Percentiles rank a stretch among this genome's conserved stretches.
phyloP scores from a whole-genome alignment of 2,797 vertebrate genomes.

The Pseudochirops corinnae region DNA sequence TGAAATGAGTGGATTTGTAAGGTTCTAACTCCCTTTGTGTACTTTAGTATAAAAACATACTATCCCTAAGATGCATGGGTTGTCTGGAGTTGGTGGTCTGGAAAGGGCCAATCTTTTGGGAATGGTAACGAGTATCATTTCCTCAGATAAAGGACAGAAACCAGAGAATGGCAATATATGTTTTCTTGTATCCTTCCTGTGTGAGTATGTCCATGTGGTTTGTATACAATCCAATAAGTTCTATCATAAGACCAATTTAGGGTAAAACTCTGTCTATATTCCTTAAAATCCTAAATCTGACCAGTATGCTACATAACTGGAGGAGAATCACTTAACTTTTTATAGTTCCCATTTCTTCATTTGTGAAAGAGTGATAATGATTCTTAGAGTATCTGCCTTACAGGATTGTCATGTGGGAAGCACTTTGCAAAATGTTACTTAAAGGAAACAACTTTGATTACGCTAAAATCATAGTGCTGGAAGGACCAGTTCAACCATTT shows the following conservation, averaged over 20 bases:
- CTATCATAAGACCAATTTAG: not conserved
- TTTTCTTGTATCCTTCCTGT: not conserved
- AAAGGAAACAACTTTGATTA: not conserved
- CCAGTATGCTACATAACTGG: not conserved
- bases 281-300: not conserved
- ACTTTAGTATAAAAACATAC: not conserved
- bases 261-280: not conserved
- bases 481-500: not conserved
- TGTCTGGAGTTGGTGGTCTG: not conserved
- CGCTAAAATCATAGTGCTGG: not conserved
- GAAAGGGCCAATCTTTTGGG: not conserved
- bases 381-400: not conserved
- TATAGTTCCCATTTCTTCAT: not conserved
- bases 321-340: not conserved
- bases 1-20: not conserved
- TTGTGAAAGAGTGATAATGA: not conserved
- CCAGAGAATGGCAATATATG: not conserved
- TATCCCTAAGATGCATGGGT: not conserved
- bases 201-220: not conserved
- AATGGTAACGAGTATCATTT: not conserved
- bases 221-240: not conserved
- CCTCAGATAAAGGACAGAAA: not conserved
- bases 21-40: not conserved
- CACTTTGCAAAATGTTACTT: not conserved
- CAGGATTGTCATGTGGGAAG: not conserved